phyloP scores from a whole-genome alignment of 2,113 vertebrate genomes.

The Phasianus colchicus region DNA sequence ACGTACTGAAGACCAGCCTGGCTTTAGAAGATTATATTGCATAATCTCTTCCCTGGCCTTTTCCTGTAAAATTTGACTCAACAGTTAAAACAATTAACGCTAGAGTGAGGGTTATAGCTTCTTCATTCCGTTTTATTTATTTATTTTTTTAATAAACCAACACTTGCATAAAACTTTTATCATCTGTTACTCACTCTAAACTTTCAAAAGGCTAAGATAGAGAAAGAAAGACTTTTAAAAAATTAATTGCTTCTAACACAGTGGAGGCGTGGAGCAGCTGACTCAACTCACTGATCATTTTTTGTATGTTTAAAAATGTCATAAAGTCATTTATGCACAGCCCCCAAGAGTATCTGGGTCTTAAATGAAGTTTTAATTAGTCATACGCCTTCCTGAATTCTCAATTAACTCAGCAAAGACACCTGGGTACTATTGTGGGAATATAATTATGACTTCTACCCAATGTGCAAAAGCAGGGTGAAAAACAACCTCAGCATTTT shows the following conservation, averaged over 20 bases:
- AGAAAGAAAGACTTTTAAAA: background rate
- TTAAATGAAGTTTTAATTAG: constrained; percentile 69
- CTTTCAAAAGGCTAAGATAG: background rate
- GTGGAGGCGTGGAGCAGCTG: background rate
- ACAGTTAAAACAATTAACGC: background rate
- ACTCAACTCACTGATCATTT: background rate
- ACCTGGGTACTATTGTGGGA: constrained; percentile 33
- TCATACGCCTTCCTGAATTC: constrained; percentile 10
- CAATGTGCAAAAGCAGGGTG: background rate
- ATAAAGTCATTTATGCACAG: constrained; percentile 34
- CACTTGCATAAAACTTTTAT: background rate
- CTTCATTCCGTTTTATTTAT: background rate
- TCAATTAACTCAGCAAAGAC: constrained; percentile 45
- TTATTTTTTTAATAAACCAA: background rate
- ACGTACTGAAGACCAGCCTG: background rate
- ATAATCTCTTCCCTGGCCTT: background rate
- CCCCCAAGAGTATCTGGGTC: constrained; percentile 31
- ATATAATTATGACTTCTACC: constrained; percentile 2
- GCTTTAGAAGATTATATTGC: background rate
- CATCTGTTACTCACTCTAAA: background rate
- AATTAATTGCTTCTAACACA: background rate
- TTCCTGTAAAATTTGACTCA: background rate
- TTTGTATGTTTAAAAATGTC: constrained; percentile 46
- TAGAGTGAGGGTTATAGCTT: background rate
- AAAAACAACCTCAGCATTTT: background rate